Base-by-base conservation (phyloP, 1,140 invertebrate genomes). In the Saxidomus purpurata region DNA sequence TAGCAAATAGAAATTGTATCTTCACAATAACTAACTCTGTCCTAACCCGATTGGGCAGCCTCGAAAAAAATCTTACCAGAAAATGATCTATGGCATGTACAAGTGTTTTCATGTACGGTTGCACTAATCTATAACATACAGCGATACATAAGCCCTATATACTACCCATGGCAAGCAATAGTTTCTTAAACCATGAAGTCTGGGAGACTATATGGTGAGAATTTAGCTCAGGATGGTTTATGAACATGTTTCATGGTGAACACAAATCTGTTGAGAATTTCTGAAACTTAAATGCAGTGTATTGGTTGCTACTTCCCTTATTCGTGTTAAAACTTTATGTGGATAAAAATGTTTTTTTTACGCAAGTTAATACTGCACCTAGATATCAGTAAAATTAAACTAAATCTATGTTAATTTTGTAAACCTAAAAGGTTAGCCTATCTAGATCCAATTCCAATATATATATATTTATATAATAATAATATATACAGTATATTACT, bases 401-500 rank as follows among this genome's bases (percentile, higher is more conserved):
- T 63, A 63, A 63, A 28, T 8, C 59, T 63, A 71, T 38, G 67
- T 71, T 71, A 71, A 38, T 22, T 15, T 17, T 36, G 17, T 22
- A 67, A 67, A 71, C 67, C 67, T 71, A 38, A 11, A 71, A 71
- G 3, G 15, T 38, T 22, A 38, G 13, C 38, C 15, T 71, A 6
- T 9, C 67, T 71, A 40, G 11, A 71, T 25, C 67, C 36, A 71
- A 15, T 38, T 25, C 17, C 11, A 67, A 71, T 34, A 67, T 67
- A 67, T 67, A 67, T 67, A 67, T 67, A 67, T 38, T 31, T 71
- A 71, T 4, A 38, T 71, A 71, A 71, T 28, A 71, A 15, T 38
- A n/a, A 38, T 71, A 71, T 71, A 71, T 22, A 71, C 17, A 71
- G 25, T 71, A 71, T 40, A 71, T 38, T 71, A 71, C 36, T 71